These are phyloP conservation scores for Lophius americanus DNA, from an alignment of 2,797 vertebrate genomes.

Conservation along the genomic window DNA sequence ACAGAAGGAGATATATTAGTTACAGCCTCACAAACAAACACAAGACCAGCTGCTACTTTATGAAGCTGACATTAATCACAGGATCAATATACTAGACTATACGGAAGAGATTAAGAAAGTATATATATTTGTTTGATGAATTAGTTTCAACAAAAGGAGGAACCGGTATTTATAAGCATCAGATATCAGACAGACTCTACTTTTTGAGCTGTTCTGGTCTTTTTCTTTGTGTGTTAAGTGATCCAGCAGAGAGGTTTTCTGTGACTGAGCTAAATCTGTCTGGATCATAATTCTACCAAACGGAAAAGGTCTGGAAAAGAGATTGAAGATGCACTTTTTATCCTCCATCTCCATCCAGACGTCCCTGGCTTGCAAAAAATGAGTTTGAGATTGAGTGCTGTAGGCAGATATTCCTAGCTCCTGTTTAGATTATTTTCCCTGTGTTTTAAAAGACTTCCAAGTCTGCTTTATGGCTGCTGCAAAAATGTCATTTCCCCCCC, in stretches of 20 bases:
- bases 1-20: conserved; percentile 1
- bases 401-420: conserved; percentile 8
- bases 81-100: not conserved
- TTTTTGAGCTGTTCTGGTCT: conserved; percentile 38
- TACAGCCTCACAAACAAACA: conserved; percentile 6
- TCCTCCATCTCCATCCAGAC: conserved; percentile 27
- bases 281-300: conserved; percentile 52
- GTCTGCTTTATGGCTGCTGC: conserved; percentile 12
- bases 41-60: conserved; percentile 1
- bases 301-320: conserved; percentile 68
- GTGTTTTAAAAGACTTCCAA: conserved; percentile 25
- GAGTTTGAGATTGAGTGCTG: conserved; percentile 25
- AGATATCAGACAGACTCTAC: conserved; percentile 19
- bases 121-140: conserved; percentile 25
- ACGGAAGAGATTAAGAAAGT: conserved; percentile 2
- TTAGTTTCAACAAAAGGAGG: conserved; percentile 12
- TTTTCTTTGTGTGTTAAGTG: conserved; percentile 43
- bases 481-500: not conserved
- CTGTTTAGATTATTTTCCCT: conserved; percentile 38
- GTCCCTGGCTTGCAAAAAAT: conserved; percentile 11
- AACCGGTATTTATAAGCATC: conserved; percentile 16
- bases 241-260: conserved; percentile 52
- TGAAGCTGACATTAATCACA: conserved; percentile 1
- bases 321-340: conserved; percentile 43
- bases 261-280: conserved; percentile 51